These are phyloP conservation scores for Mizuhopecten yessoensis DNA, from an alignment of 1,140 invertebrate genomes.

Conservation along the genomic window DNA sequence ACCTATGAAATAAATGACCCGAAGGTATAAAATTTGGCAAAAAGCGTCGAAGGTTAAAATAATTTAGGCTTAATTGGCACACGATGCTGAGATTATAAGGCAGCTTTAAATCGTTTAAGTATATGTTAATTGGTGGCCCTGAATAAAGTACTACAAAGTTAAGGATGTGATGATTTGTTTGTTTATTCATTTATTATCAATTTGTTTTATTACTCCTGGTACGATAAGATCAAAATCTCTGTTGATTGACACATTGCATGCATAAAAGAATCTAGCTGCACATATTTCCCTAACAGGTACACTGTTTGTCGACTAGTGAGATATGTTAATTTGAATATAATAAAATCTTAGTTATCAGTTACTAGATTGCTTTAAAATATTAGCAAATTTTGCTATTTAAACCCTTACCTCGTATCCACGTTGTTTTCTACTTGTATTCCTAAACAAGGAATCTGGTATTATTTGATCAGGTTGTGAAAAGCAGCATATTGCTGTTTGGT, in stretches of 20 bases:
- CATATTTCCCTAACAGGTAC: neutral
- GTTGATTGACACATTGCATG: neutral
- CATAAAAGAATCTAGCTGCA: neutral
- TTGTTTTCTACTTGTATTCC: too few relatives aligned
- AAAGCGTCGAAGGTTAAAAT: slow-evolving; percentile 34
- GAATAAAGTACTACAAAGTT: neutral
- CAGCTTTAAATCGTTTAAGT: slow-evolving; percentile 17
- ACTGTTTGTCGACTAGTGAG: neutral
- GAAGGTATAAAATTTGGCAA: slow-evolving; percentile 34
- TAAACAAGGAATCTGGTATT: too few relatives aligned
- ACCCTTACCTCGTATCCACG: too few relatives aligned
- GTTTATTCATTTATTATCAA: neutral
- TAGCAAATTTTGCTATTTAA: too few relatives aligned
- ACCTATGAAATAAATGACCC: slow-evolving; percentile 28
- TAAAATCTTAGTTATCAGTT: too few relatives aligned
- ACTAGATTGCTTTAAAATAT: too few relatives aligned
- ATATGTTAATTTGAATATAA: too few relatives aligned
- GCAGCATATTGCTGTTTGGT: too few relatives aligned
- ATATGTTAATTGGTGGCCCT: neutral
- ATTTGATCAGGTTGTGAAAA: too few relatives aligned
- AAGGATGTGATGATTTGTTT: neutral
- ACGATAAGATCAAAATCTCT: neutral
- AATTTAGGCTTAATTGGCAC: slow-evolving; percentile 18
- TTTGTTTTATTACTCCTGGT: neutral
- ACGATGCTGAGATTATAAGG: neutral